Evolutionary conservation across 2,797 vertebrate genomes (phyloP), one percentile per base, ranked within the genome.

Genomic region (Lithobates sylvaticus): DNA sequence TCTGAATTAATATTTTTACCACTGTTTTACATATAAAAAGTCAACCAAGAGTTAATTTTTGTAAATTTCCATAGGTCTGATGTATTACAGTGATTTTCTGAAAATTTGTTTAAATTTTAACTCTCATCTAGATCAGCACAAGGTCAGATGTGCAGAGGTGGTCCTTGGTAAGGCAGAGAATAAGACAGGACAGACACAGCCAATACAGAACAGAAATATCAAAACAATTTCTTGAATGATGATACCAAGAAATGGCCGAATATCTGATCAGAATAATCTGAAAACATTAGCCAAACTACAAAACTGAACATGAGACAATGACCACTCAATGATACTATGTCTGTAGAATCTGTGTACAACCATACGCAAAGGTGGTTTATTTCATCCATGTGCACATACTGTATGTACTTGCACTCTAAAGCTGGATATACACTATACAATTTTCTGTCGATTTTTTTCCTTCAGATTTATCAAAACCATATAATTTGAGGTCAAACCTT

Each of bases 101-200:
- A 21, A 68, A 81, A 54, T 54, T 12, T 71, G 78, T 58, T 81
- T 81, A 81, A 71, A 81, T 54, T 50, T 81, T 81, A 81, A 81
- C 78, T 81, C 44, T 54, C 65, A 50, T 80, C 21, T 70, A 42
- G 54, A 68, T 70, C 67, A 32, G 42, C 29, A 81, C 44, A 81
- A 81, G 67, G 54, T 83, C 81, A 16, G 71, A 67, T 83, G 81
- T 75, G 61, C 71, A 81, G 12, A 70, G 29, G 29, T 70, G 10
- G 68, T 50, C 16, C 16, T 47, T 71, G 2, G 44, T 47, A 34
- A 34, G 32, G 2, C 29, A 27, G 15, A 27, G 36, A 67, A 44
- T 26, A 68, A 78, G 61, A 50, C 26, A 42, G 16, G 50, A 36
- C 1, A 64, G 7, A 39, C 1, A 36, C 15, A 65, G 58, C 12